Evolutionary conservation across 1,140 invertebrate genomes (phyloP).

Genomic region (Mya arenaria): DNA sequence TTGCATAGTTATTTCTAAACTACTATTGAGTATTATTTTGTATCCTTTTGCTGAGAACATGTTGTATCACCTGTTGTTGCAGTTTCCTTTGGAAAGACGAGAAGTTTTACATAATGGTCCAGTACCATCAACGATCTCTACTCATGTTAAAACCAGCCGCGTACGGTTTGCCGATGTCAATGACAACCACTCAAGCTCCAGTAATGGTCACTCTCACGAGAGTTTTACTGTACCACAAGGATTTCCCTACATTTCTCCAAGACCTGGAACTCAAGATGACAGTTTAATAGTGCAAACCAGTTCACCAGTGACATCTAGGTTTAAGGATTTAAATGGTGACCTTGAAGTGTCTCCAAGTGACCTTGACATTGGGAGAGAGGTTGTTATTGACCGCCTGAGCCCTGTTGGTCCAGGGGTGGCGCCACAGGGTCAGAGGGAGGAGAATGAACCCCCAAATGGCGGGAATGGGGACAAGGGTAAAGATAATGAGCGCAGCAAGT

Average conservation of each 20-base stretch:
- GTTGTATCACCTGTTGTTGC: too few relatives aligned
- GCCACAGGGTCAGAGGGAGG: background rate
- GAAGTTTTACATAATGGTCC: too few relatives aligned
- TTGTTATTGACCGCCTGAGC: too few relatives aligned
- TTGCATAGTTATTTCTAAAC: too few relatives aligned
- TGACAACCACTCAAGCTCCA: background rate
- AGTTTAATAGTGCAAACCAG: background rate
- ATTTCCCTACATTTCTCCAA: conserved; percentile 31
- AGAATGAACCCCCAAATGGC: conserved; percentile 27
- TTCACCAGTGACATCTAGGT: background rate
- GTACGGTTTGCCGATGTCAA: conserved; percentile 25
- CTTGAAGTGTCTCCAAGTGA: background rate
- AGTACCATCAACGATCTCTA: background rate
- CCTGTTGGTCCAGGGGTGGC: too few relatives aligned
- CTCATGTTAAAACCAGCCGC: background rate
- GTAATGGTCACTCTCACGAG: background rate
- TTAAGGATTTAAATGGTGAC: background rate
- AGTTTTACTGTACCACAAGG: conserved; percentile 31
- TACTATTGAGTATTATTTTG: too few relatives aligned
- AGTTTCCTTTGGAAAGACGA: too few relatives aligned
- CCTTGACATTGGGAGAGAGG: background rate
- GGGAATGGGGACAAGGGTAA: background rate
- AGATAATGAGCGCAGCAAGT: conserved; percentile 11
- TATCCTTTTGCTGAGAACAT: too few relatives aligned
- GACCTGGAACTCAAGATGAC: background rate